These are phyloP conservation scores for Phocoena sinus DNA, from an alignment of 2,113 vertebrate genomes.

Conservation along the genomic window DNA sequence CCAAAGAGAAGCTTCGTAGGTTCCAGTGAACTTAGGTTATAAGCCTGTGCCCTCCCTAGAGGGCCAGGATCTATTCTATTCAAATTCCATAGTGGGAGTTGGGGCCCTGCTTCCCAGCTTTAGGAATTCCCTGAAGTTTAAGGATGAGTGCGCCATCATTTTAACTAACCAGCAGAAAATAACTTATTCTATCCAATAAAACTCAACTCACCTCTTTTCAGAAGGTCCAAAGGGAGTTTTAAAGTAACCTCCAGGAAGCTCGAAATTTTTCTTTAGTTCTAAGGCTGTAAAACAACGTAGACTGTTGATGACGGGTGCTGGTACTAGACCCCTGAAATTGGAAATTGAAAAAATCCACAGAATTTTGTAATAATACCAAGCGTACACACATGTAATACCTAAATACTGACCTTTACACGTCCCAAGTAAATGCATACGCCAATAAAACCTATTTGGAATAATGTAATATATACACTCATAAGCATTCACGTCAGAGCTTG, in stretches of 20 bases:
- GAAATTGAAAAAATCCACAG: not conserved
- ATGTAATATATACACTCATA: not conserved
- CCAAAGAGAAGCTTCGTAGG: not conserved
- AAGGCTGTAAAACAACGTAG: not conserved
- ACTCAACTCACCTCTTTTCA: conserved; percentile 46
- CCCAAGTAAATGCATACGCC: not conserved
- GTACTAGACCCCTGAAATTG: conserved; percentile 75
- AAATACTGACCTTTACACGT: not conserved
- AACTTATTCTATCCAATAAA: not conserved
- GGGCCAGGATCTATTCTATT: not conserved
- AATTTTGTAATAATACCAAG: not conserved
- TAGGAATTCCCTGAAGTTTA: not conserved
- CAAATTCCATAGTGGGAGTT: not conserved
- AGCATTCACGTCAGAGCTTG: not conserved
- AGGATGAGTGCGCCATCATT: not conserved
- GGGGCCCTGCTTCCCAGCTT: not conserved
- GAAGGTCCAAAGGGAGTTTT: not conserved
- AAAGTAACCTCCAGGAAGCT: conserved; percentile 12
- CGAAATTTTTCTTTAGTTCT: not conserved
- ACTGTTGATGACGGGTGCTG: not conserved
- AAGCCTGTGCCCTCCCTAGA: not conserved
- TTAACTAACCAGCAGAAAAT: not conserved
- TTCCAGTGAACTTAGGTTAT: not conserved
- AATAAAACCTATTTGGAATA: not conserved
- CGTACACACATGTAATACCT: not conserved